These are phyloP conservation scores for Bhutanitis thaidina DNA, from an alignment of 2,888 invertebrate species.

Conservation along the genomic window DNA sequence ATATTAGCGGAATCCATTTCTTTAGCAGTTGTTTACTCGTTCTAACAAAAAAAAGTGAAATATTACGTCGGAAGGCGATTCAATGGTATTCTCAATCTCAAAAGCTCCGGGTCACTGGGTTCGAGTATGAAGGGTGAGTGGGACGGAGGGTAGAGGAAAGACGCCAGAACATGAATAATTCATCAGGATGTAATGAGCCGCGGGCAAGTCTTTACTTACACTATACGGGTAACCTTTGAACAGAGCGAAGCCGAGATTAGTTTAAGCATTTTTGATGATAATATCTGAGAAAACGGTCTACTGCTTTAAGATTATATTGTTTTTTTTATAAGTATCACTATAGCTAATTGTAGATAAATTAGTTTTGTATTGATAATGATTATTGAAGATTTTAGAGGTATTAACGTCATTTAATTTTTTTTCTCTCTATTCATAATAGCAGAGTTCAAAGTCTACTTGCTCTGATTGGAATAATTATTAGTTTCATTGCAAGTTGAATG, in stretches of 20 bases:
- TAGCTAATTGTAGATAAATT: too few species aligned
- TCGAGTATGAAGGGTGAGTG: slow-evolving; percentile 14
- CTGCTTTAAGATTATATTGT: neutral
- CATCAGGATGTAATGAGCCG: slow-evolving; percentile 67
- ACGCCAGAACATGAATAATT: slow-evolving; percentile 63
- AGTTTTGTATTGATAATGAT: too few species aligned
- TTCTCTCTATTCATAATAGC: too few species aligned
- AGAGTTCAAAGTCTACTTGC: too few species aligned
- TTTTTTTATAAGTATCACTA: too few species aligned
- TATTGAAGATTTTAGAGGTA: too few species aligned
- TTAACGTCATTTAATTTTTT: too few species aligned
- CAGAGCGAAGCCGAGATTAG: slow-evolving; percentile 4
- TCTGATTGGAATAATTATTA: too few species aligned
- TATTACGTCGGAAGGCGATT: slow-evolving; percentile 33
- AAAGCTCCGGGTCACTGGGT: slow-evolving; percentile 15
- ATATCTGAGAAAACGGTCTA: neutral
- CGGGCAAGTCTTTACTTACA: slow-evolving; percentile 34
- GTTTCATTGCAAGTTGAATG: too few species aligned
- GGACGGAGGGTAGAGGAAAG: slow-evolving; percentile 18
- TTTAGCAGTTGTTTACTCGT: slow-evolving; percentile 5
- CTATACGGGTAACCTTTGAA: slow-evolving; percentile 3
- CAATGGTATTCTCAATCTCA: slow-evolving; percentile 27
- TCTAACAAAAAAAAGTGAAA: slow-evolving; percentile 22
- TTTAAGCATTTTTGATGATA: slow-evolving; percentile 8
- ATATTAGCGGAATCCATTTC: slow-evolving; percentile 12